phyloP scores from a whole-genome alignment of 2,113 vertebrate species.

The Centropus unirufus region DNA sequence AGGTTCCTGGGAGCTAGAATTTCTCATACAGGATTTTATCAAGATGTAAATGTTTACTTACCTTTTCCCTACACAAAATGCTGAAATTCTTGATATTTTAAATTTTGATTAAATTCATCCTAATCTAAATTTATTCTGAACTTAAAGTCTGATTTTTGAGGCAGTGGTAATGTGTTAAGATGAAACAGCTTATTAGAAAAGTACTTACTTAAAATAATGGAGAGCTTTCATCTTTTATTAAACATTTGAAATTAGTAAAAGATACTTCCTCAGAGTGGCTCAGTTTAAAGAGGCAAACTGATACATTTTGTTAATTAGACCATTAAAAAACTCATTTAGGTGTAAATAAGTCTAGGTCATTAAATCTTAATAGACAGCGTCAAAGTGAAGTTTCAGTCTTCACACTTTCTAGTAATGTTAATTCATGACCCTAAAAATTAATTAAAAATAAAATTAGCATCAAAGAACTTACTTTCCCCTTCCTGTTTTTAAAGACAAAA shows the following conservation, averaged over 20 bases:
- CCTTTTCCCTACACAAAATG: not conserved
- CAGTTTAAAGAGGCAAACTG: slow-evolving; percentile 70
- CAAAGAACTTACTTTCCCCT: not conserved
- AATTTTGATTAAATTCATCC: not conserved
- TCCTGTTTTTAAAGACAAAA: not conserved
- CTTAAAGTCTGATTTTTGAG: not conserved
- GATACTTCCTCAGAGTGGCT: slow-evolving; percentile 44
- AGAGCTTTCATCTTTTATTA: slow-evolving; percentile 74
- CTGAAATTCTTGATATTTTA: not conserved
- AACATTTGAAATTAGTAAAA: slow-evolving; percentile 58
- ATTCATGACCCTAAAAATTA: slow-evolving; percentile 40
- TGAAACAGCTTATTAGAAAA: not conserved
- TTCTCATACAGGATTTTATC: not conserved
- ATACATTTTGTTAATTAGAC: slow-evolving; percentile 75
- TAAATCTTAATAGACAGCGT: slow-evolving; percentile 69
- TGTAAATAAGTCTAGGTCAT: slow-evolving; percentile 76
- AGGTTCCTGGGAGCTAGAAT: not conserved
- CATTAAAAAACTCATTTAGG: slow-evolving; percentile 76
- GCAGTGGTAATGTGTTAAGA: not conserved
- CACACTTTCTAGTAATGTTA: slow-evolving; percentile 3
- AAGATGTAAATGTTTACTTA: not conserved
- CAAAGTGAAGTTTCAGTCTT: slow-evolving; percentile 19
- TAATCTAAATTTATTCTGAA: not conserved
- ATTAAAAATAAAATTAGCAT: slow-evolving; percentile 58
- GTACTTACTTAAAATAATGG: slow-evolving; percentile 31